phyloP scores from a whole-genome alignment of 2,113 vertebrate species.

The Hyaena hyaena region DNA sequence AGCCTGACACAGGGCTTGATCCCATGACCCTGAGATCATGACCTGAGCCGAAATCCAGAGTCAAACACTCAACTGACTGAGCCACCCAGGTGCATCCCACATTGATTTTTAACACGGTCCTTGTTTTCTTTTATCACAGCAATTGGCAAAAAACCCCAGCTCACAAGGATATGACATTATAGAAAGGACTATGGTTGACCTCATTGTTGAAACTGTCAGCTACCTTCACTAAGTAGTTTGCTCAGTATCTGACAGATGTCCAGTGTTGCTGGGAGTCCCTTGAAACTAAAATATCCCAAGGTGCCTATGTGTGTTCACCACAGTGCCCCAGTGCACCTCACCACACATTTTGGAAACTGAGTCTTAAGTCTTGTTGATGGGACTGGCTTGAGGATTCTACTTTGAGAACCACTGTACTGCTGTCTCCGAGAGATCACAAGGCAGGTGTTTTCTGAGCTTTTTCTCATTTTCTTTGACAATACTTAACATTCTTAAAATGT shows the following conservation, averaged over 20 bases:
- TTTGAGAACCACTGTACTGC: background rate
- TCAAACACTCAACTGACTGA: no score
- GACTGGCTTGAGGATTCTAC: background rate
- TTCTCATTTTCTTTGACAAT: background rate
- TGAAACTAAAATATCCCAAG: background rate
- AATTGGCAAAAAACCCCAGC: background rate
- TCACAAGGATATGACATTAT: background rate
- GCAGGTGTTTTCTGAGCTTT: background rate
- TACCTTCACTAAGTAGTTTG: background rate
- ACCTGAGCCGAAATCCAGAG: no score
- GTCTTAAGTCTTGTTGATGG: background rate
- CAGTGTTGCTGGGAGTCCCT: background rate
- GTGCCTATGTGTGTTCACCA: background rate
- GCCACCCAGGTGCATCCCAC: background rate
- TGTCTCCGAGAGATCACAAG: background rate
- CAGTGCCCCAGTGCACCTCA: background rate
- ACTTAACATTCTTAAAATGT: background rate
- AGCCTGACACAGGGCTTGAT: no score
- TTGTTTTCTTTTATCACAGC: slow-evolving; percentile 1
- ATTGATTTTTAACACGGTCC: background rate
- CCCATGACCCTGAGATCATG: no score
- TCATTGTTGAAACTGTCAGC: background rate
- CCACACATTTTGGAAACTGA: background rate
- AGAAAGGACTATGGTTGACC: background rate
- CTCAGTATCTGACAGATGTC: background rate